phyloP scores from a whole-genome alignment of 1,140 invertebrate genomes.

The Wiebesia pumilae region DNA sequence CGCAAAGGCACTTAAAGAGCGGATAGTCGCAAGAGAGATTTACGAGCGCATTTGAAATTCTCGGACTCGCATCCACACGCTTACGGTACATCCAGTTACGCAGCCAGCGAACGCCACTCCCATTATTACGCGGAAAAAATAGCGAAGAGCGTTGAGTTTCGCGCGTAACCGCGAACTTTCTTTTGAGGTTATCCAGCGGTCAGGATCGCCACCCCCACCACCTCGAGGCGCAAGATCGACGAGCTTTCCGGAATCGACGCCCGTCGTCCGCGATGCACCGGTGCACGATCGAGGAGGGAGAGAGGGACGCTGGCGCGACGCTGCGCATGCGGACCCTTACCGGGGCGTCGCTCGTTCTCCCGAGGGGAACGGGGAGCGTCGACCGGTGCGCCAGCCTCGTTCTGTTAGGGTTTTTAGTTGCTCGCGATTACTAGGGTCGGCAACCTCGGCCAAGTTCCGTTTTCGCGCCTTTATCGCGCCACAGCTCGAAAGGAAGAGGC shows the following conservation, averaged over 20 bases:
- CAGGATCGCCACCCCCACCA: not conserved
- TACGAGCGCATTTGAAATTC: too few species aligned
- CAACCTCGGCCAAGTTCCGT: not conserved
- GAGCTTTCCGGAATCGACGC: not conserved
- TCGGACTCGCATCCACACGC: too few species aligned
- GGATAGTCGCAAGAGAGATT: too few species aligned
- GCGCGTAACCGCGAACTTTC: not conserved
- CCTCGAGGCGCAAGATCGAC: not conserved
- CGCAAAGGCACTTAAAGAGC: too few species aligned
- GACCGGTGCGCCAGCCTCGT: slow-evolving; percentile 22
- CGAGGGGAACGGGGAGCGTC: not conserved
- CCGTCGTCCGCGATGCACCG: not conserved
- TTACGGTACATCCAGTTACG: too few species aligned
- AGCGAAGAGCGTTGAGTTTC: too few species aligned
- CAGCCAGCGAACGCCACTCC: too few species aligned
- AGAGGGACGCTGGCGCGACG: not conserved
- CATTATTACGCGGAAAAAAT: too few species aligned
- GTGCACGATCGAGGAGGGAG: not conserved
- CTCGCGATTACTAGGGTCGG: slow-evolving; percentile 35
- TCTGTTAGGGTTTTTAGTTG: slow-evolving; percentile 36
- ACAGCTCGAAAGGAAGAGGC: not conserved
- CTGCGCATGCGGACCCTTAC: slow-evolving; percentile 9
- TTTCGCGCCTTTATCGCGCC: not conserved
- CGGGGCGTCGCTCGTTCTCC: too few species aligned
- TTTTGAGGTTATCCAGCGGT: not conserved